These are phyloP conservation scores for Rousettus leschenaultii DNA, from an alignment of 2,113 vertebrate species.

Conservation along the genomic window DNA sequence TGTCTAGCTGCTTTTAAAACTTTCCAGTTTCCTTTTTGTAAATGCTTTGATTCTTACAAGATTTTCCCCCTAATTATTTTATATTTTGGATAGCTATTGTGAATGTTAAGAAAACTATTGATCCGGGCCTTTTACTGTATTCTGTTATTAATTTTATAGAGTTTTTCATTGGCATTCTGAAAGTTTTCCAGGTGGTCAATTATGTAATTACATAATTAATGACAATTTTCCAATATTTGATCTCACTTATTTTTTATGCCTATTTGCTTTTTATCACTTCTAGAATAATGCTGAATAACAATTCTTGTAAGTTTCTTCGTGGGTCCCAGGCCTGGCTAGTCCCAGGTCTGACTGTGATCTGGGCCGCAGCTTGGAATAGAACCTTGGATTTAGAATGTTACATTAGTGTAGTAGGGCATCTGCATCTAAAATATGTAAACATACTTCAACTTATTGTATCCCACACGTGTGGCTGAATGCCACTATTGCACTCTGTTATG, in stretches of 20 bases:
- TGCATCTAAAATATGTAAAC: too few species aligned
- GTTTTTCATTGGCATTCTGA: neutral
- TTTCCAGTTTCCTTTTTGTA: neutral
- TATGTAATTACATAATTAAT: neutral
- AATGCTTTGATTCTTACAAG: neutral
- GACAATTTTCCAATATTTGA: neutral
- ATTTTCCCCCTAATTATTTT: neutral
- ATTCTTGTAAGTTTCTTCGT: neutral
- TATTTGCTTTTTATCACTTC: slow-evolving; percentile 34
- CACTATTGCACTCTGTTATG: too few species aligned
- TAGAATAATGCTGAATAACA: neutral
- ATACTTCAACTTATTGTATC: too few species aligned
- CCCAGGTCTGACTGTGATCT: too few species aligned
- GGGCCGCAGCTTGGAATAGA: too few species aligned
- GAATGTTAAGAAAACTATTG: neutral
- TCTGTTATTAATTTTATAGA: neutral
- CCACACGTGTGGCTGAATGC: too few species aligned
- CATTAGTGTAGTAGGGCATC: too few species aligned
- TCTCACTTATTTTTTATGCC: neutral
- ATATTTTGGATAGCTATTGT: neutral
- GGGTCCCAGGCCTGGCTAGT: too few species aligned
- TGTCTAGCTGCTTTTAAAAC: neutral
- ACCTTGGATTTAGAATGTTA: too few species aligned
- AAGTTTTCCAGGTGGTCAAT: neutral
- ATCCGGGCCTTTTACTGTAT: neutral